These are phyloP conservation scores for Drosophila lowei DNA, from an alignment of 1,140 invertebrate genomes.

Conservation along the genomic window DNA sequence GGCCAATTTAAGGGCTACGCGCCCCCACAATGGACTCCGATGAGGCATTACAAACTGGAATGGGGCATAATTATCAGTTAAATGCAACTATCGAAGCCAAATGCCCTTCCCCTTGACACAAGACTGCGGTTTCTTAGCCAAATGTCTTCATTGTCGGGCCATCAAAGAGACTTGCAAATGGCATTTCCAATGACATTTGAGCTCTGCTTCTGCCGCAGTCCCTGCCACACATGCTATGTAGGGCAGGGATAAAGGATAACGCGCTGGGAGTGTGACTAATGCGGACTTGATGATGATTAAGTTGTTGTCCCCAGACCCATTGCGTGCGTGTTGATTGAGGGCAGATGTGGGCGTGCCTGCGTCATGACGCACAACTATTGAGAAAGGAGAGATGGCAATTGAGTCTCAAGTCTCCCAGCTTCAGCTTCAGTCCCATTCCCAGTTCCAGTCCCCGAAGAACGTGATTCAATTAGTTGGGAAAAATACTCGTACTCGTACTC, in stretches of 20 bases:
- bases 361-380: conserved; percentile 43
- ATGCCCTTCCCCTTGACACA: conserved; percentile 4
- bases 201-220: conserved; percentile 11
- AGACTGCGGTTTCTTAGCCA: conserved; percentile 46
- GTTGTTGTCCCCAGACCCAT: conserved; percentile 60
- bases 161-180: conserved; percentile 77
- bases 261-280: conserved; percentile 73
- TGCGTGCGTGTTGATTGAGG: conserved; percentile 60
- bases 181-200: conserved; percentile 68
- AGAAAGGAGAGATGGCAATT: conserved; percentile 28
- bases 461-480: conserved; percentile 73
- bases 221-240: conserved; percentile 7
- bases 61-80: conserved; percentile 68
- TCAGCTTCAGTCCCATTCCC: conserved; percentile 22
- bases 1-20: conserved; percentile 49
- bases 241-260: conserved; percentile 56
- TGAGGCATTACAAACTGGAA: conserved; percentile 54
- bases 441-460: conserved; percentile 29
- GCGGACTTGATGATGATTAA: conserved; percentile 78
- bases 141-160: conserved; percentile 72
- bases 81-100: conserved; percentile 44
- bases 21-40: background rate
- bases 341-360: conserved; percentile 44
- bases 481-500: conserved; percentile 36
- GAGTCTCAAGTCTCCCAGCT: conserved; percentile 16